Base-by-base conservation (phyloP, 2,888 invertebrate species). In the Sisyra nigra region DNA sequence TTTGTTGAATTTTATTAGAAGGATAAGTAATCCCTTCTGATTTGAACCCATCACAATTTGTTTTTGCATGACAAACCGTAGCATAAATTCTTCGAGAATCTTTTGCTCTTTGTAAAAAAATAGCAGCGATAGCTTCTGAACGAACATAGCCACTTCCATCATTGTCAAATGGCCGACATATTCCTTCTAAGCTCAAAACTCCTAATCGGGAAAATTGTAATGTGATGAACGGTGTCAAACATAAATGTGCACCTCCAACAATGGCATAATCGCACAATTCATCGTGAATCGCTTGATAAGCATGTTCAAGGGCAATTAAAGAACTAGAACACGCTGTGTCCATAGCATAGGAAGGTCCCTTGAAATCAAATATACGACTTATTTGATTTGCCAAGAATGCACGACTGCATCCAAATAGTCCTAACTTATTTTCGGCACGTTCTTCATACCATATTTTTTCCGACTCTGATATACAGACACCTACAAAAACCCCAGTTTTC, bases 261-360 rank as follows among this genome's bases (percentile, higher is more conserved):
- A 96, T 75, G 0, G 93, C 94, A 0, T 80, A 71, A 47, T 96
- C 92, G 54, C 91, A 89, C 47, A 80, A 74, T 0, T 88, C 91
- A 49, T 74, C 74, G 29, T 81, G 67, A 37, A 92, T 75, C 0
- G 84, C 74, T 40, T 72, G 69, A 58, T 80, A 84, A 10, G 84
- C 87, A 48, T 81, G 80, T 53, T 93, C 88, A 44, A 94, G 50
- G 0, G 92, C 93, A 52, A 85, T 77, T 50, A 91, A 69, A 7
- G 91, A 86, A 44, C 93, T 93, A n/a, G 91, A 91, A 59, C 94
- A 96, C 0, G 94, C 94, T 0, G 93, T 89, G 62, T 96, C 94
- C 8, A 89, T 69, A 1, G 83, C 72, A 63, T 80, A 86, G 4
- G 91, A 89, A 0, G 93, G 93, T 1, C 94, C 92, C 52, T 80